A percentile compares a stretch with the other conserved stretches of the same genome.
Conservation (phyloP, 1,140 invertebrate genomes). For the Zaprionus camerounensis region DNA sequence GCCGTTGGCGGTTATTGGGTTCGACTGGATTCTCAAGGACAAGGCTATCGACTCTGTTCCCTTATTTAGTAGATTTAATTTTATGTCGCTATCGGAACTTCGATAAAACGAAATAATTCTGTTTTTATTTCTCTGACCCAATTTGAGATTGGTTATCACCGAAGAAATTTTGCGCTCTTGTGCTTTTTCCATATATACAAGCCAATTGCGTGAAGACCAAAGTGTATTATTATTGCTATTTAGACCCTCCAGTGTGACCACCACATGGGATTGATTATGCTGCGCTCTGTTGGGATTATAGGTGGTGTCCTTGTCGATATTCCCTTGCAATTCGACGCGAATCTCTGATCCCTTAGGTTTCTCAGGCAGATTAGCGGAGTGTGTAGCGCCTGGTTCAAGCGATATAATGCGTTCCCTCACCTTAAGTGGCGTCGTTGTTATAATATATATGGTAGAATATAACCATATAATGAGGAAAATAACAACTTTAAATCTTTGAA, state of each 20-base stretch:
- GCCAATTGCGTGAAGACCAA: conserved; percentile 9
- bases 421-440: background rate
- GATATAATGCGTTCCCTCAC: background rate
- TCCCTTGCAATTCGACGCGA: background rate
- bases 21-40: background rate
- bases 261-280: background rate
- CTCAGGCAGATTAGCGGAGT: background rate
- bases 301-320: conserved; percentile 12
- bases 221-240: background rate
- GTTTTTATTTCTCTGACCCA: background rate
- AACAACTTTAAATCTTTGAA: conserved; percentile 3
- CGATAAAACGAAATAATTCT: too few species aligned
- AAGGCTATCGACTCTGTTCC: conserved; percentile 16
- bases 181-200: background rate
- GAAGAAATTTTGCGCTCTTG: background rate
- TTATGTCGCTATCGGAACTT: background rate
- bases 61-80: background rate
- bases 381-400: background rate
- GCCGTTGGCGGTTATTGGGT: conserved; percentile 74
- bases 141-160: background rate
- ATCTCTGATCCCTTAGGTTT: background rate
- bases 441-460: conserved; percentile 19
- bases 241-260: background rate
- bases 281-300: background rate
- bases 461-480: conserved; percentile 17